phyloP scores from a whole-genome alignment of 2,888 invertebrate genomes.

The Agrochola macilenta region DNA sequence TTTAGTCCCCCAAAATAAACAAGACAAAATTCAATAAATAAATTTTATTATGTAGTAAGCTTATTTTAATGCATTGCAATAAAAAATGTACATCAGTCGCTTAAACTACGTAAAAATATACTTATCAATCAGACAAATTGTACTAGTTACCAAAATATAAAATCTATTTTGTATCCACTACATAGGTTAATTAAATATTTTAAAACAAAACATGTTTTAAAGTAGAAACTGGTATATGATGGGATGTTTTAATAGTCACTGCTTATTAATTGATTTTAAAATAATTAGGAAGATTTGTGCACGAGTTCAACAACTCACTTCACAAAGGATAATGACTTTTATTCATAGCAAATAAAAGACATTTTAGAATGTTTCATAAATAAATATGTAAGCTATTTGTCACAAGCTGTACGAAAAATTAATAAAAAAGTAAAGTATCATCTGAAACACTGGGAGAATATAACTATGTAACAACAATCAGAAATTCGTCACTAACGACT shows the following conservation, averaged over 20 bases:
- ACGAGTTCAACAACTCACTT: neutral
- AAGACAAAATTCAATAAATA: constrained; percentile 60
- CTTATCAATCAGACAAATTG: constrained; percentile 53
- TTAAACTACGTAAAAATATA: constrained; percentile 53
- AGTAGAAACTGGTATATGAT: neutral
- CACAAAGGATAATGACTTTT: neutral
- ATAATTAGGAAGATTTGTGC: constrained; percentile 34
- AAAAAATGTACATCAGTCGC: constrained; percentile 56
- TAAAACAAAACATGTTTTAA: neutral
- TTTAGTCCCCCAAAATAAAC: neutral
- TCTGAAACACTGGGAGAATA: neutral
- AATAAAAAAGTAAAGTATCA: neutral
- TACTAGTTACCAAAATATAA: constrained; percentile 51
- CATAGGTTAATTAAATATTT: neutral
- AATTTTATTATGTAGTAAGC: constrained; percentile 58
- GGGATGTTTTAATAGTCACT: constrained; percentile 7
- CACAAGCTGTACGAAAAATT: neutral
- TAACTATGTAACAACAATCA: constrained; percentile 28
- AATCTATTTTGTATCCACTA: constrained; percentile 16
- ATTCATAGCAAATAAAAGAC: neutral
- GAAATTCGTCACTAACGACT: constrained; percentile 8
- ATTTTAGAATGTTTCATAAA: neutral
- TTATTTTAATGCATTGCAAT: constrained; percentile 45
- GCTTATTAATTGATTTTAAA: constrained; percentile 4
- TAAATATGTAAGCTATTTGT: neutral